Evolutionary conservation across 2,797 vertebrate genomes (phyloP).

Genomic region (Mormyrops boulengeri): DNA sequence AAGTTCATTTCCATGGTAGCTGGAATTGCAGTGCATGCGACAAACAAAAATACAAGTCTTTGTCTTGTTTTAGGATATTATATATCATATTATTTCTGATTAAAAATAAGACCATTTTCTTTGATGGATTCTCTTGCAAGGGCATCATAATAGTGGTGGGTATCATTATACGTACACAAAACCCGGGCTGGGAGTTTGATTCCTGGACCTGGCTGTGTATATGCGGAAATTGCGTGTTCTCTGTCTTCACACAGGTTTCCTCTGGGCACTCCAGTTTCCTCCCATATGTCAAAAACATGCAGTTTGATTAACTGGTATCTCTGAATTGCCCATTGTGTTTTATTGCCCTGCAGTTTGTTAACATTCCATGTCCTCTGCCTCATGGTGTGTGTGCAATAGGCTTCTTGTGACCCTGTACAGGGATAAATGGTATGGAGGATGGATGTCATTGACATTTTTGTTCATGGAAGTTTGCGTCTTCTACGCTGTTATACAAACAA

Average conservation of each 20-base stretch:
- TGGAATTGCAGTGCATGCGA: not conserved
- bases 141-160: not conserved
- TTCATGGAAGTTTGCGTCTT: not conserved
- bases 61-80: not conserved
- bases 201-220: not conserved
- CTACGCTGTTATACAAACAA: not conserved
- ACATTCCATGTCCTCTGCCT: not conserved
- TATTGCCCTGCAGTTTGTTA: not conserved
- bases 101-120: not conserved
- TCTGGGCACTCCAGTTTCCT: not conserved
- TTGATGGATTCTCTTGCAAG: not conserved
- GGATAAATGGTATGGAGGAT: too few species aligned
- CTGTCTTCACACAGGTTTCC: not conserved
- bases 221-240: not conserved
- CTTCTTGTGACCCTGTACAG: not conserved
- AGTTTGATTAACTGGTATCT: not conserved
- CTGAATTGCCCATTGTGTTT: not conserved
- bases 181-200: not conserved
- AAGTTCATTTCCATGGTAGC: not conserved
- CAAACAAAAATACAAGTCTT: not conserved
- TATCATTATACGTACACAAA: not conserved
- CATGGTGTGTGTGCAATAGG: not conserved
- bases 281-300: not conserved
- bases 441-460: too few species aligned
- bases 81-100: not conserved